Evolutionary conservation across 2,888 invertebrate genomes (phyloP).

Genomic region (Drosophila multiciliata): DNA sequence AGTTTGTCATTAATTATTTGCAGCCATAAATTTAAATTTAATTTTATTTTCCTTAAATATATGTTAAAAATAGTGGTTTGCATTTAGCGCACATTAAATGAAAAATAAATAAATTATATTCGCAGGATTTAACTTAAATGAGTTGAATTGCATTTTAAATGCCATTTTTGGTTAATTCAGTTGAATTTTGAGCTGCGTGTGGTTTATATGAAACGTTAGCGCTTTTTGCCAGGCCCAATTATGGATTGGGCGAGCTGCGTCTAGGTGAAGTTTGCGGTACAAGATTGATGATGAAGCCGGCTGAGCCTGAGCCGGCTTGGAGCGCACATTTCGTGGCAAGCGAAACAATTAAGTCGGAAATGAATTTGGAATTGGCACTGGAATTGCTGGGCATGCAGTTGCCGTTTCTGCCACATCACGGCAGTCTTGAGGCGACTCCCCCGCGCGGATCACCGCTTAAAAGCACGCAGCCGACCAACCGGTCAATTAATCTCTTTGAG

Average conservation of each 20-base stretch:
- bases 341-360: conserved; percentile 66
- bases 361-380: conserved; percentile 24
- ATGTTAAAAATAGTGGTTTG: neutral
- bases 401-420: conserved; percentile 50
- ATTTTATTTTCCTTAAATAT: neutral
- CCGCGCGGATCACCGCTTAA: conserved; percentile 37
- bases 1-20: neutral
- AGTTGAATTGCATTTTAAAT: conserved; percentile 8
- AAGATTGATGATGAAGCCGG: conserved; percentile 47
- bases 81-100: neutral
- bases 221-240: conserved; percentile 16
- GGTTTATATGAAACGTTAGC: conserved; percentile 11
- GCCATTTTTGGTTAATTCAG: conserved; percentile 25
- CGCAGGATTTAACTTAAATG: neutral
- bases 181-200: conserved; percentile 30
- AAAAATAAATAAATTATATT: neutral
- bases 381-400: conserved; percentile 56
- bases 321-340: conserved; percentile 40
- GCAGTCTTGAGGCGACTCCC: conserved; percentile 25
- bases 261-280: conserved; percentile 34
- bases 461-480: conserved; percentile 43
- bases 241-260: conserved; percentile 10
- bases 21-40: neutral
- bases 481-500: conserved; percentile 73
- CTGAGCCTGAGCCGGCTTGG: conserved; percentile 7